Base-by-base conservation (phyloP, 2,888 invertebrate species). In the Spisula solida region DNA sequence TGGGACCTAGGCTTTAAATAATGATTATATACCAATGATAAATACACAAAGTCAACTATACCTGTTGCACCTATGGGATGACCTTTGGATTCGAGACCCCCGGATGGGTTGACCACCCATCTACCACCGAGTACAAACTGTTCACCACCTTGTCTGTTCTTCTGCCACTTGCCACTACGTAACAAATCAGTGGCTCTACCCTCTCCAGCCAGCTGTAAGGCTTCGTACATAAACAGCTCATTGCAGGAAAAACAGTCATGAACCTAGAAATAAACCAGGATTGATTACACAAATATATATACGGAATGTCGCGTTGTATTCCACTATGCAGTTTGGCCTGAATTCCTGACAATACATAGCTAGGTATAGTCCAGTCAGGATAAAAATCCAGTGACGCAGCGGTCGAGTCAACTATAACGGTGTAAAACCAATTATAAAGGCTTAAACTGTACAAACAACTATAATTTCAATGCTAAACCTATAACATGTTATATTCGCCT, bases 241-340 rank as follows among this genome's bases (percentile, higher is more conserved):
- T 99, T 99, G 12, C 98, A 98, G 5, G 99, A 99, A 96, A 99
- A 99, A 97, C 99, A 99, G 96, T 99, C 99, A 94, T 99, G 99
- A 97, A 85, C 98, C 98, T 75, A 90, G 0, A 85, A 82, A 41
- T 41, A 41, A 41, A 41, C 41, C 41, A 41, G 41, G 41, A 41
- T 41, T 34, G n/a, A 79, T 70, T n/a, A 29, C 31, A 70, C 70
- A 70, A 31, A 12, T n/a, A 56, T 12, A 56, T n/a, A n/a, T n/a
- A n/a, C n/a, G n/a, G n/a, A n/a, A n/a, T n/a, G n/a, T n/a, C n/a
- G n/a, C n/a, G n/a, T n/a, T n/a, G n/a, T n/a, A n/a, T n/a, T n/a
- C n/a, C n/a, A n/a, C n/a, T n/a, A n/a, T n/a, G n/a, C n/a, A n/a
- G n/a, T n/a, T n/a, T n/a, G n/a, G n/a, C n/a, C n/a, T n/a, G n/a